Evolutionary conservation across 2,888 invertebrate genomes (phyloP).

Genomic region (Tromatobia lineatoria): DNA sequence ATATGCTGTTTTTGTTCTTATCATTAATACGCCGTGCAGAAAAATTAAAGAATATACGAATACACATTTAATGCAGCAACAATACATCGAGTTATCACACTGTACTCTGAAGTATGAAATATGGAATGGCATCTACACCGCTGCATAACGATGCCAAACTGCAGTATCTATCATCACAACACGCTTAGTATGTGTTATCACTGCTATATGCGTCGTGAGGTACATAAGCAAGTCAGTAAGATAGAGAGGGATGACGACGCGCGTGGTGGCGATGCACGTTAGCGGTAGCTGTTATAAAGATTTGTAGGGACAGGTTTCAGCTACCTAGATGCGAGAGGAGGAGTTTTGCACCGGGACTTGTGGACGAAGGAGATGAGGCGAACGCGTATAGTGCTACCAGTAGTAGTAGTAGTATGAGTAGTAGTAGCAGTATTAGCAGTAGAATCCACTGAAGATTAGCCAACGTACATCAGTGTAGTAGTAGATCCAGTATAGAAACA

Average conservation of each 20-base stretch:
- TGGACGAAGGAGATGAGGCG: conserved; percentile 51
- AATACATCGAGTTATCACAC: neutral
- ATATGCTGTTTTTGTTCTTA: no score
- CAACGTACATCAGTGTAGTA: conserved; percentile 18
- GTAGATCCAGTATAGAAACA: conserved; percentile 17
- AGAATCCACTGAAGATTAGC: neutral
- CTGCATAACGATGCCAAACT: neutral
- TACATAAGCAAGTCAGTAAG: conserved; percentile 14
- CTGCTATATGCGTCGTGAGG: neutral
- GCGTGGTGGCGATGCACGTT: conserved; percentile 58
- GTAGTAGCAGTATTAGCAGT: neutral
- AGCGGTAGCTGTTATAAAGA: conserved; percentile 76
- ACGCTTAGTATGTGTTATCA: conserved; percentile 2
- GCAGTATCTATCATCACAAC: neutral
- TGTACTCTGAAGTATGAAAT: neutral
- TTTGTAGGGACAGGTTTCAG: conserved; percentile 81
- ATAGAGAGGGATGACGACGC: conserved; percentile 60
- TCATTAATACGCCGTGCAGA: no score
- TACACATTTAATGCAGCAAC: conserved; percentile 1
- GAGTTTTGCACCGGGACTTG: conserved; percentile 60
- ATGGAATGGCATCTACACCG: neutral
- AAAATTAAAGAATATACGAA: no score
- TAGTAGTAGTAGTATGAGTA: conserved; percentile 21
- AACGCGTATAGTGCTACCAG: conserved; percentile 40
- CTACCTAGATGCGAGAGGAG: conserved; percentile 63